These are phyloP conservation scores for Drosophila suboccidentalis DNA, from an alignment of 2,888 invertebrate genomes.

Conservation along the genomic window DNA sequence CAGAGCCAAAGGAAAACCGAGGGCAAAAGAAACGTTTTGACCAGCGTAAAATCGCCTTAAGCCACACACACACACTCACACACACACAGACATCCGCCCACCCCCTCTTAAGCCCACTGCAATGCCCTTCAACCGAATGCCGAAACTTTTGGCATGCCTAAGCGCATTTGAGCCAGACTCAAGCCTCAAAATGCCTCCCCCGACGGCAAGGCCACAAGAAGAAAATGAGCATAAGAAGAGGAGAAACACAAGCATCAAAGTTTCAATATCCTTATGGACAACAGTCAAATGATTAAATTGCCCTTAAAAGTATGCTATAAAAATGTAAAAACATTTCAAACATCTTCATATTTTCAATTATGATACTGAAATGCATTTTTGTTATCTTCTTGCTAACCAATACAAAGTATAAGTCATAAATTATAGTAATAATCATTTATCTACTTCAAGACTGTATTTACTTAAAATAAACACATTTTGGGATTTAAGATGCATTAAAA, in stretches of 20 bases:
- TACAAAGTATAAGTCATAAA: too few relatives aligned
- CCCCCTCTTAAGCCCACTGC: background rate
- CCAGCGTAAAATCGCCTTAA: constrained; percentile 33
- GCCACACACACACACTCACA: constrained; percentile 12
- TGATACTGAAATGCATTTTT: background rate
- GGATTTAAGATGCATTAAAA: too few relatives aligned
- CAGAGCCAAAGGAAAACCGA: constrained; percentile 6
- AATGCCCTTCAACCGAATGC: constrained; percentile 22
- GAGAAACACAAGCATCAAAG: constrained; percentile 31
- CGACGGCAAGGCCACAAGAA: constrained; percentile 40
- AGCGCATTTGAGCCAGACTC: constrained; percentile 53
- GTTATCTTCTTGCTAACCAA: too few relatives aligned
- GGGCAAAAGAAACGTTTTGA: background rate
- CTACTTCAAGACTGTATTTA: too few relatives aligned
- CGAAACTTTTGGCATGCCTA: constrained; percentile 48
- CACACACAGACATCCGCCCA: background rate
- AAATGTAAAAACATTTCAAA: constrained; percentile 1
- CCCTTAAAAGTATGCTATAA: constrained; percentile 33
- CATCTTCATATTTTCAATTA: background rate
- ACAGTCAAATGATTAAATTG: constrained; percentile 8
- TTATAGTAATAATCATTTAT: too few relatives aligned
- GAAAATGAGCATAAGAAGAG: constrained; percentile 2
- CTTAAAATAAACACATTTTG: too few relatives aligned
- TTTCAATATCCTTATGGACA: constrained; percentile 48
- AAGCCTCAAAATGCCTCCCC: constrained; percentile 42